Conservation (phyloP, 2,113 vertebrate genomes). For the Thalassarche chlororhynchos region DNA sequence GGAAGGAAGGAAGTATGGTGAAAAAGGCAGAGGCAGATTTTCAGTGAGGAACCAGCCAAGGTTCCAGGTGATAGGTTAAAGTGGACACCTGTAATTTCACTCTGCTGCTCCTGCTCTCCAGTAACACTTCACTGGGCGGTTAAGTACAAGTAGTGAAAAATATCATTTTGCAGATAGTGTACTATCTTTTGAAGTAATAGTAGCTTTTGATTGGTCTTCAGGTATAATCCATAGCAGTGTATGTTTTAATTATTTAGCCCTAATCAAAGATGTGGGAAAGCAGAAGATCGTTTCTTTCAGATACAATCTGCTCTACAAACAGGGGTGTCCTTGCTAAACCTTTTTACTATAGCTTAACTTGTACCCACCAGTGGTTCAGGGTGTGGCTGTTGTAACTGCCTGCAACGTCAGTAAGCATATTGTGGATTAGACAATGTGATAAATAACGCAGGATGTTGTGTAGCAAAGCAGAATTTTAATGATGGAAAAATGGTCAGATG, state of each 20-base stretch:
- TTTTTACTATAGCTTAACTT: not conserved
- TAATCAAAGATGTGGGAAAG: not conserved
- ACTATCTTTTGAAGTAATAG: not conserved
- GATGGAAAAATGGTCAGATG: not conserved
- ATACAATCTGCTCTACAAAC: not conserved
- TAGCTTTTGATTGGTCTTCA: not conserved
- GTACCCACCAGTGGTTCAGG: not conserved
- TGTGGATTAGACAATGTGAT: not conserved
- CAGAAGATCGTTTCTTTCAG: not conserved
- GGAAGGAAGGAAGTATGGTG: not conserved
- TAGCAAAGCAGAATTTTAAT: not conserved
- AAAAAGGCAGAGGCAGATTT: not conserved
- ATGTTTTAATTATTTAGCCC: not conserved
- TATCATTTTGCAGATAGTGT: not conserved
- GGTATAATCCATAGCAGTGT: not conserved
- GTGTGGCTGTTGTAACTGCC: not conserved
- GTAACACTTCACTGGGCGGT: not conserved
- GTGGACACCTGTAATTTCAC: not conserved
- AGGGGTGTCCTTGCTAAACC: not conserved
- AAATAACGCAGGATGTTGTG: not conserved
- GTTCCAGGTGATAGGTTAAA: not conserved
- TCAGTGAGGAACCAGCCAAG: not conserved
- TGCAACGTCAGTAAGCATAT: not conserved
- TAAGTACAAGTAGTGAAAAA: not conserved
- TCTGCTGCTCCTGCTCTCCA: not conserved